phyloP scores from a whole-genome alignment of 2,113 vertebrate species.

The Orthonyx spaldingii region DNA sequence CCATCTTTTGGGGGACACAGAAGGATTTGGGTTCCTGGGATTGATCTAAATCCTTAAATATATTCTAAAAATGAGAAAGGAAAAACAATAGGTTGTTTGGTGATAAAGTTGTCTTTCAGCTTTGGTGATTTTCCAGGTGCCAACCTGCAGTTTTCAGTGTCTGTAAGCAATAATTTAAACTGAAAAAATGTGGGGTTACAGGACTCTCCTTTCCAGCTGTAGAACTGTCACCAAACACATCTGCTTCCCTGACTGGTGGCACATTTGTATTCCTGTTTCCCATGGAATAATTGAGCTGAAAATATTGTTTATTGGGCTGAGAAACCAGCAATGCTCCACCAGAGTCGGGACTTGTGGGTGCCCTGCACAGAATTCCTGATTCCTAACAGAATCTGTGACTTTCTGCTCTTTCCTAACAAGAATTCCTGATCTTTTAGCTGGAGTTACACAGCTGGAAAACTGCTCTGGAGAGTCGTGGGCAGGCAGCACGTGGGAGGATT shows the following conservation, averaged over 20 bases:
- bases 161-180: not conserved
- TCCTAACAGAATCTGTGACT: not conserved
- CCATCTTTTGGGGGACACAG: not conserved
- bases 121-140: not conserved
- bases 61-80: not conserved
- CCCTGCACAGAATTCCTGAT: not conserved
- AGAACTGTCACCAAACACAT: not conserved
- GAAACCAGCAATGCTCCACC: not conserved
- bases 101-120: not conserved
- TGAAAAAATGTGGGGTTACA: not conserved
- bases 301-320: not conserved
- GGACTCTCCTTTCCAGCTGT: not conserved
- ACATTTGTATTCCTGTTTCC: not conserved
- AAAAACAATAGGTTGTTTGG: fast-evolving
- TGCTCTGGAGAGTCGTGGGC: not conserved
- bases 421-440: not conserved
- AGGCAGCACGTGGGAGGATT: not conserved
- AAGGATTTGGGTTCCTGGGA: not conserved
- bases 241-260: not conserved
- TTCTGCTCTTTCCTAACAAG: not conserved
- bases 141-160: not conserved
- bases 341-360: fast-evolving
- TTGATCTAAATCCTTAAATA: not conserved
- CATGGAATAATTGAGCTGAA: not conserved
- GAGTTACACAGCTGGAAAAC: not conserved